phyloP scores from a whole-genome alignment of 35 echinoderm and acorn worm genomes.

The Amphiura filiformis region DNA sequence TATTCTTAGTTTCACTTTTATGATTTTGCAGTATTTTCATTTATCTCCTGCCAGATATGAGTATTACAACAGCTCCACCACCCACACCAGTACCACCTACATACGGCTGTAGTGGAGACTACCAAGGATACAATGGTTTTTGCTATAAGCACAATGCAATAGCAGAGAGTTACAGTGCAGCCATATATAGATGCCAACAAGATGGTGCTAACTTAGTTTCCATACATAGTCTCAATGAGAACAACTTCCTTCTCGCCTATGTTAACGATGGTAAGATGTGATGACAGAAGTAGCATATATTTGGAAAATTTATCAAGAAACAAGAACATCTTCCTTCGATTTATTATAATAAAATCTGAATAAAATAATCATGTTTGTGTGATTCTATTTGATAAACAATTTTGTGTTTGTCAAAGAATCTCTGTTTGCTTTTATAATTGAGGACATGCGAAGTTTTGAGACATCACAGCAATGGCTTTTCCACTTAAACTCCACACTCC shows the following conservation, averaged over 20 bases:
- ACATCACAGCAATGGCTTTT: too few relatives aligned
- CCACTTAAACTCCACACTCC: too few relatives aligned
- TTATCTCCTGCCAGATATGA: slow-evolving; percentile 52
- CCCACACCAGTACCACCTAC: slow-evolving; percentile 54
- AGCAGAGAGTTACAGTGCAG: slow-evolving; percentile 4
- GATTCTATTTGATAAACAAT: too few relatives aligned
- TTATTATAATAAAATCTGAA: too few relatives aligned
- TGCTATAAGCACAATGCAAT: slow-evolving; percentile 56
- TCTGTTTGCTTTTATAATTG: too few relatives aligned
- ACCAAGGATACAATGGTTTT: slow-evolving; percentile 44
- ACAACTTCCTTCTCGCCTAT: slow-evolving; percentile 70
- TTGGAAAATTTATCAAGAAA: too few relatives aligned
- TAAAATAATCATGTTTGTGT: too few relatives aligned
- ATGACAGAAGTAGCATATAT: too few relatives aligned
- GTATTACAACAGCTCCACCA: slow-evolving; percentile 44
- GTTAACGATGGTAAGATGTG: slow-evolving; percentile 51
- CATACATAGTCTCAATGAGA: slow-evolving; percentile 57
- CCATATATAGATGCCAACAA: slow-evolving; percentile 28
- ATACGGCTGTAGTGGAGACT: slow-evolving; percentile 73
- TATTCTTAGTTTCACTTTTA: too few relatives aligned
- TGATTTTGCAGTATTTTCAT: not conserved
- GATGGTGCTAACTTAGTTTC: slow-evolving; percentile 64
- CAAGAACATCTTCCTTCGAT: too few relatives aligned
- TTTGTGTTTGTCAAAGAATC: too few relatives aligned
- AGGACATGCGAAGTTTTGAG: too few relatives aligned